Conservation (phyloP, 2,797 vertebrate species). For the Mormyrops attenuatus region DNA sequence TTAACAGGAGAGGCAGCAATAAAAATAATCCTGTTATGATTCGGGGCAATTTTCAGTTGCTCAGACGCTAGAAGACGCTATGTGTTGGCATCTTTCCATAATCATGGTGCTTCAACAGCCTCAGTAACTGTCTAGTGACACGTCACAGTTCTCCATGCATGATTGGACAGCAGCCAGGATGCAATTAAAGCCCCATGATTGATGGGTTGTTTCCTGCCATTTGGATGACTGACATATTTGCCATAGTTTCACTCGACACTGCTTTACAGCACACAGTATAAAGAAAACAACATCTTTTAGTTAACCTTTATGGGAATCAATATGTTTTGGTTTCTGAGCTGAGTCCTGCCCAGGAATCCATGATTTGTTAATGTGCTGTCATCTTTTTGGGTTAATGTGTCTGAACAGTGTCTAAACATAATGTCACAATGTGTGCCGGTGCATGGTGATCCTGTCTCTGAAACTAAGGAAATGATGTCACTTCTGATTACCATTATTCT, state of each 20-base stretch:
- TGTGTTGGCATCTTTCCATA: neutral
- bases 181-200: neutral
- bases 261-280: neutral
- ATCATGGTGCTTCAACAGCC: too few relatives aligned
- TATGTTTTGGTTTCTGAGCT: neutral
- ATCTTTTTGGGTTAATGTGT: neutral
- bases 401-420: neutral
- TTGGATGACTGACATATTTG: constrained; percentile 1
- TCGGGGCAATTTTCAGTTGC: neutral
- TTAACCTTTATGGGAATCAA: neutral
- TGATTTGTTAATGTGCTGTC: neutral
- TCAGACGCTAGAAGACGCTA: neutral
- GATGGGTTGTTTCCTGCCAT: neutral
- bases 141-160: neutral
- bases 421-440: neutral
- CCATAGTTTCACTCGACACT: neutral
- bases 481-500: neutral
- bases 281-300: neutral
- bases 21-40: neutral
- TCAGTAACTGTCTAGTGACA: neutral
- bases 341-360: neutral
- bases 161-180: neutral
- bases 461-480: neutral
- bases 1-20: neutral
- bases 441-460: neutral